Percentiles rank a stretch among this genome's conserved stretches.
phyloP scores from a whole-genome alignment of 2,113 vertebrate genomes.

The Xenopus laevis region DNA sequence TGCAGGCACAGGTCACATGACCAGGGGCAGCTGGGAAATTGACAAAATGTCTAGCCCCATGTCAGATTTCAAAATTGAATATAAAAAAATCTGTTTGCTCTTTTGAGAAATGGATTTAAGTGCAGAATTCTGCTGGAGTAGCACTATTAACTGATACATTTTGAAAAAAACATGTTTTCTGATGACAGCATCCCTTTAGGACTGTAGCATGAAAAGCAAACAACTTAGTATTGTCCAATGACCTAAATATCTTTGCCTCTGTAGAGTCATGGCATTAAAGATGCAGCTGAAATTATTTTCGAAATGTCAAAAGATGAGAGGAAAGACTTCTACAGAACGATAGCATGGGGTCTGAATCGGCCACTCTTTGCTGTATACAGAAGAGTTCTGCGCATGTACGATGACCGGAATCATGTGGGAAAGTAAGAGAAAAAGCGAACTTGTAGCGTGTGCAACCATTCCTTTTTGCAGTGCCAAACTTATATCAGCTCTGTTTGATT shows the following conservation, averaged over 20 bases:
- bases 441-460: background rate
- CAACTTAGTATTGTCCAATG: background rate
- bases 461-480: background rate
- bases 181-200: too few relatives aligned
- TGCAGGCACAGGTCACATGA: too few relatives aligned
- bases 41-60: too few relatives aligned
- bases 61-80: too few relatives aligned
- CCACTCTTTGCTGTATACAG: slow-evolving; percentile 97
- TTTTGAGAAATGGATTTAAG: too few relatives aligned
- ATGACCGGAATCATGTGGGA: slow-evolving; percentile 97
- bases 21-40: too few relatives aligned
- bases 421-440: slow-evolving; percentile 78
- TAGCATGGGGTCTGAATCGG: slow-evolving; percentile 91
- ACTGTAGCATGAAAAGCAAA: too few relatives aligned
- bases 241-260: slow-evolving; percentile 21
- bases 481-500: too few relatives aligned
- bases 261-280: slow-evolving; percentile 90
- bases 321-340: slow-evolving; percentile 98
- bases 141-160: too few relatives aligned
- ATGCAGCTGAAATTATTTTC: slow-evolving; percentile 97
- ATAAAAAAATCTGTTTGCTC: too few relatives aligned
- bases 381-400: slow-evolving; percentile 95
- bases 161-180: too few relatives aligned
- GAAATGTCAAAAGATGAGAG: slow-evolving; percentile 99
- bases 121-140: too few relatives aligned